These are phyloP conservation scores for Celastrina argiolus DNA, from an alignment of 2,888 invertebrate species.

Conservation along the genomic window DNA sequence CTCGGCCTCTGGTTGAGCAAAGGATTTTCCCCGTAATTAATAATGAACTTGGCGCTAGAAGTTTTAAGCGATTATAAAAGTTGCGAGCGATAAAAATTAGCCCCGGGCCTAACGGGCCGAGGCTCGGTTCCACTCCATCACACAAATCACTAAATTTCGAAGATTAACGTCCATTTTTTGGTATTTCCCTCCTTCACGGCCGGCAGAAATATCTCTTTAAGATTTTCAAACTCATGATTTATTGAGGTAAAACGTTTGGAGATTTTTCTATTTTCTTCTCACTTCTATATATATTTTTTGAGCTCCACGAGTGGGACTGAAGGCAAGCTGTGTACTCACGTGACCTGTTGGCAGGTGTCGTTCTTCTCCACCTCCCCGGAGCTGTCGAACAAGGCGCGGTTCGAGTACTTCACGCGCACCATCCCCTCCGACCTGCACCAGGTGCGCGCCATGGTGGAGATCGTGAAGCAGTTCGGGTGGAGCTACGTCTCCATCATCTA, in stretches of 20 bases:
- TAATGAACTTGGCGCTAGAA: not conserved
- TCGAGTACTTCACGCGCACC: slow-evolving; percentile 95
- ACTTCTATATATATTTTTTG: too few species aligned
- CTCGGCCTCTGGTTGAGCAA: not conserved
- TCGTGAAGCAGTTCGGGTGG: slow-evolving; percentile 91
- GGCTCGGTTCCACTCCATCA: not conserved
- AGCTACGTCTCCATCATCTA: slow-evolving; percentile 96
- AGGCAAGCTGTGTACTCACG: too few species aligned
- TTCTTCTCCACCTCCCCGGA: slow-evolving; percentile 97
- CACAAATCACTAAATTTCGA: not conserved
- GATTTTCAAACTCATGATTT: not conserved
- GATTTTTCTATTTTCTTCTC: not conserved
- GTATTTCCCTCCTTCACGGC: not conserved
- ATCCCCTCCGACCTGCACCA: slow-evolving; percentile 94
- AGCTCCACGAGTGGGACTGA: too few species aligned
- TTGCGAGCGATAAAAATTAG: slow-evolving; percentile 9
- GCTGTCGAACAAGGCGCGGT: slow-evolving; percentile 94
- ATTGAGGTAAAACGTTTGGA: not conserved
- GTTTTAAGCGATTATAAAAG: not conserved
- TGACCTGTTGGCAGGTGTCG: slow-evolving; percentile 86
- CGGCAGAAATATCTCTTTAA: not conserved
- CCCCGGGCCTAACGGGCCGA: not conserved
- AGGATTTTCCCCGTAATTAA: slow-evolving; percentile 14
- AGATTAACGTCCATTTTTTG: slow-evolving; percentile 4
- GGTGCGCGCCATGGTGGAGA: slow-evolving; percentile 96